A percentile compares a stretch with the other conserved stretches of the same genome.
Evolutionary conservation across 35 echinoderm and acorn worm genomes (phyloP).

Genomic region (Heliocidaris tuberculata): DNA sequence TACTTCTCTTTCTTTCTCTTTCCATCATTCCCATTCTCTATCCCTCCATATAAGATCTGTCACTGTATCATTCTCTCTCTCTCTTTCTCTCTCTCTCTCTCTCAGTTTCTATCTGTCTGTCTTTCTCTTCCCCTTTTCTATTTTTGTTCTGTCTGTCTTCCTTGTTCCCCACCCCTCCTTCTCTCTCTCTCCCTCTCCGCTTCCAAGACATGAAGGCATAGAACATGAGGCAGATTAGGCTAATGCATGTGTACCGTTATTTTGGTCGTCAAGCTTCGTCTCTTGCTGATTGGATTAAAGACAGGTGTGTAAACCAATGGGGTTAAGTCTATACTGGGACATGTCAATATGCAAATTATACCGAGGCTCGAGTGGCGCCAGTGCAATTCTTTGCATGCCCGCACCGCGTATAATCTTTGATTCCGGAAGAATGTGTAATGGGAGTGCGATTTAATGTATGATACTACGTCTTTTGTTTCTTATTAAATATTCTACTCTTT

Average conservation of each 20-base stretch:
- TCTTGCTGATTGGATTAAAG: background rate
- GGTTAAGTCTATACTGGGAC: conserved; percentile 14
- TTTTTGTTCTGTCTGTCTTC: too few relatives aligned
- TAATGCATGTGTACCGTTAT: background rate
- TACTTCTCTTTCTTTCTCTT: background rate
- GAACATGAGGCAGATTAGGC: background rate
- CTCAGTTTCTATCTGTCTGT: background rate
- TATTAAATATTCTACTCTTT: too few relatives aligned
- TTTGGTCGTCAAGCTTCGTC: background rate
- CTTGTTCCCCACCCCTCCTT: too few relatives aligned
- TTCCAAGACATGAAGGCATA: background rate
- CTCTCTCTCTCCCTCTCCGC: background rate
- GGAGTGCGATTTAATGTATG: too few relatives aligned
- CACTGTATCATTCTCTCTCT: background rate
- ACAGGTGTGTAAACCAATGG: conserved; percentile 30
- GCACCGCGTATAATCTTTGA: background rate
- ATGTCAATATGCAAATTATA: conserved; percentile 15
- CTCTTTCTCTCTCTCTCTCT: background rate
- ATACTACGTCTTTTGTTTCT: too few relatives aligned
- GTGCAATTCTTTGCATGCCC: background rate
- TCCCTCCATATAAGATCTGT: background rate
- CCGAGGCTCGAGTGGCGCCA: background rate
- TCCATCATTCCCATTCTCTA: background rate
- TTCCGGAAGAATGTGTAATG: background rate
- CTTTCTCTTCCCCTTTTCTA: background rate